These are phyloP conservation scores for Smittia sp. DNA, from an alignment of 2,888 invertebrate genomes.

Conservation along the genomic window DNA sequence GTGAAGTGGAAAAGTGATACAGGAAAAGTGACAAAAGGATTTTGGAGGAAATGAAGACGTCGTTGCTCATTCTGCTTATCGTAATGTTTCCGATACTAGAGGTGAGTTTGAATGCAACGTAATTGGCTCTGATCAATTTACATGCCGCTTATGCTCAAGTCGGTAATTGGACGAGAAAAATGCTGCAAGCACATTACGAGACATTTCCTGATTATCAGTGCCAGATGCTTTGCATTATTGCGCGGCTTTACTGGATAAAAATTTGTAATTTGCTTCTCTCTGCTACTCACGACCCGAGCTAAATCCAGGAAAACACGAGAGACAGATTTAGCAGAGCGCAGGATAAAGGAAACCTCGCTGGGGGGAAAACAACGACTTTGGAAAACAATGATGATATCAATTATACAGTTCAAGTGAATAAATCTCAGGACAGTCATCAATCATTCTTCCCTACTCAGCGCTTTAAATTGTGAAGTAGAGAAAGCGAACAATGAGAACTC, in stretches of 20 bases:
- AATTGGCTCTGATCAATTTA: not conserved
- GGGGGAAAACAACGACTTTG: not conserved
- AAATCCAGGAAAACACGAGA: not conserved
- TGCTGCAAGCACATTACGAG: conserved; percentile 24
- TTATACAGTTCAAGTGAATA: conserved; percentile 41
- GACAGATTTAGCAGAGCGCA: conserved; percentile 3
- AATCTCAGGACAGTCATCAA: conserved; percentile 40
- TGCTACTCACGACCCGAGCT: not conserved
- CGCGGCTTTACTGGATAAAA: not conserved
- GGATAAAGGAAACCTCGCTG: not conserved
- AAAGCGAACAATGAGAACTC: not conserved
- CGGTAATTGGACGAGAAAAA: not conserved
- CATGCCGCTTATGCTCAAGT: not conserved
- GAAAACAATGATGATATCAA: conserved; percentile 41
- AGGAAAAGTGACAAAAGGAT: not conserved
- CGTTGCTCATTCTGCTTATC: not conserved
- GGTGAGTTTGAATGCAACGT: not conserved
- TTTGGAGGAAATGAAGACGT: conserved; percentile 2
- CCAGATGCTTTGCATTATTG: conserved; percentile 20
- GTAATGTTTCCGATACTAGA: not conserved
- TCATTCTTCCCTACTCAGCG: conserved; percentile 5
- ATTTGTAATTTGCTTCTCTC: too few species aligned
- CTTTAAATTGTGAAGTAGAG: not conserved
- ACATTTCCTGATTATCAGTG: conserved; percentile 16
- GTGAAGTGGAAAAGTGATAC: conserved; percentile 3